These are phyloP conservation scores for Danaus melanippus DNA, from an alignment of 1,140 invertebrate genomes.

Conservation along the genomic window DNA sequence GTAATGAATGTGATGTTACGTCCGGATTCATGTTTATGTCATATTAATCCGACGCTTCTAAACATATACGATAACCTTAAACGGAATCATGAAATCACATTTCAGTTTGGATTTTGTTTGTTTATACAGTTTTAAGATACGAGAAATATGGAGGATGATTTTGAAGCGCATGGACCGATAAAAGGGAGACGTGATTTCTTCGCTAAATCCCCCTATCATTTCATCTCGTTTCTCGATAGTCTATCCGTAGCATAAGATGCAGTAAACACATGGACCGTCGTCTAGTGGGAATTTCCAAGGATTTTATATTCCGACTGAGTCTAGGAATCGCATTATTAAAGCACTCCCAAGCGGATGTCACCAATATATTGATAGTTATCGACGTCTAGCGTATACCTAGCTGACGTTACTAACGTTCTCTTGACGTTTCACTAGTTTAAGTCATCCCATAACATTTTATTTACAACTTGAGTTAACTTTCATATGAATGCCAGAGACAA, in stretches of 20 bases:
- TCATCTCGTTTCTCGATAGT: slow-evolving; percentile 41
- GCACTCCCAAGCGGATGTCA: slow-evolving; percentile 33
- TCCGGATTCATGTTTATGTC: background rate
- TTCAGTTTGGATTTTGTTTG: no score
- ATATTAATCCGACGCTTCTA: no score
- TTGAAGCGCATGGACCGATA: slow-evolving; percentile 32
- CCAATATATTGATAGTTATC: slow-evolving; percentile 29
- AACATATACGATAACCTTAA: no score
- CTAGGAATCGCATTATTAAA: slow-evolving; percentile 50
- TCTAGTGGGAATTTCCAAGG: slow-evolving; percentile 45
- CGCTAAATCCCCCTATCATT: slow-evolving; percentile 54
- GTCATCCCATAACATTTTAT: slow-evolving; percentile 1
- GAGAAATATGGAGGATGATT: slow-evolving; percentile 1
- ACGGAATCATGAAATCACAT: no score
- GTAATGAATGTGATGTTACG: slow-evolving; percentile 3
- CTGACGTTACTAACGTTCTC: slow-evolving; percentile 1
- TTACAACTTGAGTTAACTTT: slow-evolving; percentile 1
- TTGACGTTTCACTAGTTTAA: background rate
- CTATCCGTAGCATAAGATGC: slow-evolving; percentile 27
- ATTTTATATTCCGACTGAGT: slow-evolving; percentile 48
- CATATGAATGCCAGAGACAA: slow-evolving; percentile 12
- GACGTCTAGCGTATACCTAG: slow-evolving; percentile 7
- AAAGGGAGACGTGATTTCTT: slow-evolving; percentile 60
- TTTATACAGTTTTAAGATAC: no score
- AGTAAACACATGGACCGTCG: slow-evolving; percentile 51